Base-by-base conservation (phyloP, 2,797 vertebrate genomes). In the Bradypus variegatus region DNA sequence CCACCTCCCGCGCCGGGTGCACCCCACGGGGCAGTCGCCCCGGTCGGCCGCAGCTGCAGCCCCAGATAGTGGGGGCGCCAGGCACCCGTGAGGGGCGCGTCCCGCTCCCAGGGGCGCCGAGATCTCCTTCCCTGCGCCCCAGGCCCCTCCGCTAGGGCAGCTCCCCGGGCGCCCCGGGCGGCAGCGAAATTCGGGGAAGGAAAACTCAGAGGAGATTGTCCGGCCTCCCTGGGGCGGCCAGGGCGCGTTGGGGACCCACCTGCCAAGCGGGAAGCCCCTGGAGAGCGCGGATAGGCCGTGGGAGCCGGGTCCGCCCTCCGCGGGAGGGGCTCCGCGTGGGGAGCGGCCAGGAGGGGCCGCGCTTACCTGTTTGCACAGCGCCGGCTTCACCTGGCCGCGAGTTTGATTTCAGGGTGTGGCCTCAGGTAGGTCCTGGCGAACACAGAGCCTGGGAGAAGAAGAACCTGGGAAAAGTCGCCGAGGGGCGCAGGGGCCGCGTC, bases 391-490 rank as follows among this genome's bases (percentile, higher is more conserved):
- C 97, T 96, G 88, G 96, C 95, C 94, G 88, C 83, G 96, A 90
- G 97, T 97, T 97, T 96, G 97, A 97, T 96, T 97, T 97, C 96
- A 97, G 98, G 98, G 98, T 95, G 98, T 97, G 98, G 98, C 95
- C 86, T 96, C 93, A 95, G 97, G 98, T 97, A 93, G 97, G 97
- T 97, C 98, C 95, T 94, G 92, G 96, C 83, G 94, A 55, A 97
- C 96, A 96, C 96, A 91, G 97, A 77, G 81, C 97, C 97, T 96
- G 92, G 94, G 95, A 76, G 50, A 50, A 76, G 50, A 50, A 50
- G 50, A 10, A 50, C 50, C 50, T 50, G 50, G 50, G 50, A 48
- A 95, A 58, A 96, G 95, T 93, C 96, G 88, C 95, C 65, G 64
- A 95, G 95, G 94, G 88, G 50, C 94, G 95, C 96, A 90, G 96